These are phyloP conservation scores for Pristionchus maxplancki DNA, from an alignment of 2,888 invertebrate genomes.

Conservation along the genomic window DNA sequence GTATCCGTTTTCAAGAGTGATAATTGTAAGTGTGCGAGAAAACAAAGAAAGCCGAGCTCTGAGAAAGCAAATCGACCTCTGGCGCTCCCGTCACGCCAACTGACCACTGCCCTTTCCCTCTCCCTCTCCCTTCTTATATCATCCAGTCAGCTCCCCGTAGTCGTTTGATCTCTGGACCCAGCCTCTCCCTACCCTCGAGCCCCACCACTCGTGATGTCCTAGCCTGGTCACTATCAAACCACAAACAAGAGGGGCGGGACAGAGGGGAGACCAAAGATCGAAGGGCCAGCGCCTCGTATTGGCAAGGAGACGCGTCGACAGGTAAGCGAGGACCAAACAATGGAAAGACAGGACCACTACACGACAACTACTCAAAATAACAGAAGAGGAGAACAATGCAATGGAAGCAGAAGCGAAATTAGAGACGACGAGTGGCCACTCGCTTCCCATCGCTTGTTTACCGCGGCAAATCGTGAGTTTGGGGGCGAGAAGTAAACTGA, in stretches of 20 bases:
- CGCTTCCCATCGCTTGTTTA: constrained; percentile 15
- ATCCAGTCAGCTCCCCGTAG: not conserved
- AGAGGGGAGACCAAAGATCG: not conserved
- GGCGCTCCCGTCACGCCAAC: not conserved
- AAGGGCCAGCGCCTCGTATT: not conserved
- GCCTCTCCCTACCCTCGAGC: constrained; percentile 14
- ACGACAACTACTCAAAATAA: not conserved
- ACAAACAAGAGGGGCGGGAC: not conserved
- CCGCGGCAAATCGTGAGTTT: not conserved
- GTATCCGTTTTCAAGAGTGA: not conserved
- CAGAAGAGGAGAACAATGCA: not conserved
- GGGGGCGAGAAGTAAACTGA: not conserved
- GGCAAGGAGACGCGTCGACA: not conserved
- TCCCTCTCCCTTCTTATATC: constrained; percentile 29
- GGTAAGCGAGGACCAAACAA: not conserved
- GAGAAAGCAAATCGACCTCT: not conserved
- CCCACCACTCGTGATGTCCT: constrained; percentile 6
- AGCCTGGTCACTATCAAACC: not conserved
- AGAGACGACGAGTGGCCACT: not conserved
- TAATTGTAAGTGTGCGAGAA: not conserved
- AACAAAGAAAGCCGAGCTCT: not conserved
- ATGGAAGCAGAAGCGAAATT: not conserved
- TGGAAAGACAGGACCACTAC: not conserved
- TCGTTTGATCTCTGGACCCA: constrained; percentile 31
- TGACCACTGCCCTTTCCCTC: constrained; percentile 10